These are phyloP conservation scores for Catostylus mosaicus DNA, from an alignment of 30 jellyfish, hydroid and myxozoan species.

Conservation along the genomic window DNA sequence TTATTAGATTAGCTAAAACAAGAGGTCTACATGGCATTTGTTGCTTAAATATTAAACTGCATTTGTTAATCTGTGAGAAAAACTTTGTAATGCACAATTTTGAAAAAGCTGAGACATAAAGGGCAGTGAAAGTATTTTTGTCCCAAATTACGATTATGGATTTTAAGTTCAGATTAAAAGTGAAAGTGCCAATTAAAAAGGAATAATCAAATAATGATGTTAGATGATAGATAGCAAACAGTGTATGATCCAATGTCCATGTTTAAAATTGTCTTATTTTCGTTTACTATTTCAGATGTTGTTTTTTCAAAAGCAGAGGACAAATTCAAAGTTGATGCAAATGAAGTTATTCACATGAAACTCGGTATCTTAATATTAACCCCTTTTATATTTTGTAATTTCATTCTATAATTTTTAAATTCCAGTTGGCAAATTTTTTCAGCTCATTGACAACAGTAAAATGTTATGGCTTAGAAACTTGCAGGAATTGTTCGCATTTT, in stretches of 20 bases:
- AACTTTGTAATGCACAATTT: too few relatives aligned
- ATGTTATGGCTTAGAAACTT: neutral
- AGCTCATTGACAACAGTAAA: neutral
- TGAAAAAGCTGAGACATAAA: too few relatives aligned
- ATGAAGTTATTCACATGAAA: slow-evolving; percentile 83
- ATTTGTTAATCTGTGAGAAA: too few relatives aligned
- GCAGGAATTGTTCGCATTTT: neutral
- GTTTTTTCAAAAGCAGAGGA: slow-evolving; percentile 73
- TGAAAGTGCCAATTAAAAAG: neutral
- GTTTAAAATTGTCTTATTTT: neutral
- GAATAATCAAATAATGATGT: too few relatives aligned
- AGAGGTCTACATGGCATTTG: too few relatives aligned
- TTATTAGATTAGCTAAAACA: too few relatives aligned
- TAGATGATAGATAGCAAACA: neutral
- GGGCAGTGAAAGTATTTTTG: too few relatives aligned
- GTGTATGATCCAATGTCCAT: too few relatives aligned
- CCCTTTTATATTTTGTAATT: neutral
- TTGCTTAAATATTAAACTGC: too few relatives aligned
- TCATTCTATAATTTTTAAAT: neutral
- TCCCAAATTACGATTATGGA: too few relatives aligned
- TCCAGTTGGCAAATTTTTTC: neutral
- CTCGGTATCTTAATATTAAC: slow-evolving; percentile 58
- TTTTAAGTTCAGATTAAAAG: neutral
- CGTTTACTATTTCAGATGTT: slow-evolving; percentile 19
- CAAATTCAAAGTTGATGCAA: slow-evolving; percentile 77